Base-by-base conservation (phyloP, 2,888 invertebrate genomes). In the Platycnemis pennipes region DNA sequence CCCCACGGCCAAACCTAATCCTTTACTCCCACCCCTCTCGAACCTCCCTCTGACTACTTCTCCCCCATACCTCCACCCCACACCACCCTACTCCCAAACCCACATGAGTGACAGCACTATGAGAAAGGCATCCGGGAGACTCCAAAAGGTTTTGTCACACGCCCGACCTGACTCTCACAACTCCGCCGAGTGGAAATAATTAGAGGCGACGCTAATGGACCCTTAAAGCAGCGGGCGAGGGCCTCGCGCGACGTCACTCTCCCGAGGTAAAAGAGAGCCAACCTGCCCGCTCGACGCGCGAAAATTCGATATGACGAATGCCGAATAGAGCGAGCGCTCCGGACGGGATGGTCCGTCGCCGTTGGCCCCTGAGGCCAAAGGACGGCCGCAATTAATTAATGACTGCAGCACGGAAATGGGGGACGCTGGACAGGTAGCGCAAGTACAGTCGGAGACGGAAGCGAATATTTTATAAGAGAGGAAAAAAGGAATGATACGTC, bases 51-150 rank as follows among this genome's bases (percentile, higher is more conserved):
- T 13, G 13, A 13, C 31, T n/a, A 11, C 42, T 13, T 11, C 77
- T 11, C 77, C 77, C 77, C 13, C 37, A 42, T 37, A 37, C 44
- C 85, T 37, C 89, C 56, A 26, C 37, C 56, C 91, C 63, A 91
- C 91, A 91, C 42, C 91, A 91, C 56, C 44, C 77, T 1, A 31
- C 37, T 91, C 26, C 91, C 53, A n/a, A 44, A 63, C 91, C 63
- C 63, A 91, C 91, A 63, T 91, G 91, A 91, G 91, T 91, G 91
- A 91, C 91, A 91, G 91, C 91, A 63, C 91, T 91, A 63, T 91
- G 91, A 63, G 91, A 91, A 91, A 91, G 91, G 91, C 91, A 91
- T 91, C 91, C 91, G 63, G 63, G 63, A 63, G 91, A 53, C 63
- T 91, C 44, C 44, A 91, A 46, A 63, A 56, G 91, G 53, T 91